These are phyloP conservation scores for Pinna nobilis DNA, from an alignment of 1,140 invertebrate genomes.

Conservation along the genomic window DNA sequence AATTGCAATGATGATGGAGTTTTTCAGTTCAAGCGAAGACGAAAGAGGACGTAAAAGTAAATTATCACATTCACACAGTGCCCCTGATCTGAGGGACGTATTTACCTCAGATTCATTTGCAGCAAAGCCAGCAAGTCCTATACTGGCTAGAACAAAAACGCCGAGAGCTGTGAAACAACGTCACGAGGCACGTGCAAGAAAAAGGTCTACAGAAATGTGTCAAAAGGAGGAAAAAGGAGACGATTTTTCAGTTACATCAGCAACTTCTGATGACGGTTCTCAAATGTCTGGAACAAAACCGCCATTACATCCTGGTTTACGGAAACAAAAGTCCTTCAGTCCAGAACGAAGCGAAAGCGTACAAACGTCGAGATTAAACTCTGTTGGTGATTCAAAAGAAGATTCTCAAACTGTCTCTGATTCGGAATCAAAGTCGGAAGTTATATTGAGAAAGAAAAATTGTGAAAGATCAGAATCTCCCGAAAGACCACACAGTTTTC, in stretches of 20 bases:
- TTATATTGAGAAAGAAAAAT: slow-evolving; percentile 19
- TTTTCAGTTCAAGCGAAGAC: slow-evolving; percentile 62
- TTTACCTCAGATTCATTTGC: slow-evolving; percentile 1
- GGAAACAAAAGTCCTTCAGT: slow-evolving; percentile 30
- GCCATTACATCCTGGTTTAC: slow-evolving; percentile 43
- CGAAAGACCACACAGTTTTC: slow-evolving; percentile 66
- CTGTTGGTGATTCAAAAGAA: neutral
- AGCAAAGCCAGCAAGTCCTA: slow-evolving; percentile 1
- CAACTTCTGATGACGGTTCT: slow-evolving; percentile 44
- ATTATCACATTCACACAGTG: slow-evolving; percentile 46
- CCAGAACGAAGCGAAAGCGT: slow-evolving; percentile 38
- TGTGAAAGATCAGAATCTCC: slow-evolving; percentile 15
- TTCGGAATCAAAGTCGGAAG: neutral
- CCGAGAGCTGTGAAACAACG: slow-evolving; percentile 41
- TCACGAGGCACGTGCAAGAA: slow-evolving; percentile 33
- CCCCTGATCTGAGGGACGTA: slow-evolving; percentile 42
- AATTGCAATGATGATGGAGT: slow-evolving; percentile 58
- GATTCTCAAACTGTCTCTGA: neutral
- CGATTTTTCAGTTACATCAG: slow-evolving; percentile 34
- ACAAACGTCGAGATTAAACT: slow-evolving; percentile 2
- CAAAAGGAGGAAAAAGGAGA: slow-evolving; percentile 38
- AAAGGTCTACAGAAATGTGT: slow-evolving; percentile 29
- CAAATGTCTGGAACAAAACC: slow-evolving; percentile 47
- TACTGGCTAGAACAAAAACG: slow-evolving; percentile 17
- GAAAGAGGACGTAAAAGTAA: slow-evolving; percentile 29